Percentiles rank a stretch among this genome's conserved stretches.
These are phyloP conservation scores for Rhopalosiphum nymphaeae DNA, from an alignment of 2,888 invertebrate species.

Conservation along the genomic window DNA sequence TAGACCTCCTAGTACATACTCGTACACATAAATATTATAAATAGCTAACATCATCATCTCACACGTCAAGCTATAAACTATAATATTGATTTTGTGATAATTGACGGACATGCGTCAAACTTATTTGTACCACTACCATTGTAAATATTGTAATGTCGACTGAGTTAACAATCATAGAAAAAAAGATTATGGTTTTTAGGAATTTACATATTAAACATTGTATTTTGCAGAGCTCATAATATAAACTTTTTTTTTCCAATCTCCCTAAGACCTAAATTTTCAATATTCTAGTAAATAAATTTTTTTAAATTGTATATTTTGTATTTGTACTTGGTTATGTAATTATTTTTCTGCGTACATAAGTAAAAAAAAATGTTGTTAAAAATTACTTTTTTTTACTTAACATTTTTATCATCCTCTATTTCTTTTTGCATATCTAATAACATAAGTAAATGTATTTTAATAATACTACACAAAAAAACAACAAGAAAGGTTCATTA, in stretches of 20 bases:
- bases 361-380: conserved; percentile 55
- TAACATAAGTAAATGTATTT: background rate
- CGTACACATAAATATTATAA: conserved; percentile 65
- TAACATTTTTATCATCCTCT: conserved; percentile 17
- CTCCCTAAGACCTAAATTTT: conserved; percentile 49
- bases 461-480: background rate
- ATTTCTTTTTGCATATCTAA: background rate
- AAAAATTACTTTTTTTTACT: conserved; percentile 25
- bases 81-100: conserved; percentile 65
- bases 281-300: conserved; percentile 55
- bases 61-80: conserved; percentile 58
- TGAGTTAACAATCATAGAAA: conserved; percentile 64
- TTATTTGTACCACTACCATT: conserved; percentile 64
- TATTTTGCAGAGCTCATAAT: conserved; percentile 62
- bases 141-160: conserved; percentile 65
- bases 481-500: background rate
- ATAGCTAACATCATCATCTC: conserved; percentile 55
- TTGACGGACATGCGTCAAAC: conserved; percentile 43
- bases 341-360: conserved; percentile 63
- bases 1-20: conserved; percentile 64
- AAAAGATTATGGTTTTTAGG: conserved; percentile 63
- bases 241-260: conserved; percentile 28
- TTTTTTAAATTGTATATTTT: conserved; percentile 62
- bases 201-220: conserved; percentile 61
- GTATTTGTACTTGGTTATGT: conserved; percentile 64